Percentiles rank a stretch among this genome's conserved stretches.
phyloP scores from a whole-genome alignment of 2,797 vertebrate genomes.

The Gouania willdenowi region DNA sequence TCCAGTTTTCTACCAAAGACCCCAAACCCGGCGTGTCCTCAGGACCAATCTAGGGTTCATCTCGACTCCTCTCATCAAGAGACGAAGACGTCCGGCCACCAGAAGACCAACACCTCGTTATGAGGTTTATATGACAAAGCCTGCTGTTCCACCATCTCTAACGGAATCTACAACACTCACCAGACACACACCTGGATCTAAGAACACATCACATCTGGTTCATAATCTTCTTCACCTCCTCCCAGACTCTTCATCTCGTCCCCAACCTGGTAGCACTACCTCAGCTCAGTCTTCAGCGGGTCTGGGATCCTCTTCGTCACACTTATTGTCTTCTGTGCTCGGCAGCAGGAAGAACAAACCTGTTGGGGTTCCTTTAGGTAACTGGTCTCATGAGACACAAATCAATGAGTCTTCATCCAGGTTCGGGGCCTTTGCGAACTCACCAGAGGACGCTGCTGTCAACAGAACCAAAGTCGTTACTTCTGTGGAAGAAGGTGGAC shows the following conservation, averaged over 20 bases:
- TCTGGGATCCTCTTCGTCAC: slow-evolving; percentile 18
- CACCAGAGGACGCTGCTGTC: slow-evolving; percentile 25
- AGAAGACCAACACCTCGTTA: slow-evolving; percentile 26
- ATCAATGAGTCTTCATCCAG: slow-evolving; percentile 48
- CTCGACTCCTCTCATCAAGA: slow-evolving; percentile 82
- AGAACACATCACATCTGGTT: no score
- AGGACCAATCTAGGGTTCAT: slow-evolving; percentile 79
- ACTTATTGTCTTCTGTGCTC: slow-evolving; percentile 17
- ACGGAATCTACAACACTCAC: slow-evolving; percentile 11
- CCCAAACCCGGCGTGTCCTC: slow-evolving; percentile 36
- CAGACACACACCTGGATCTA: background rate
- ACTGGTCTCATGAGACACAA: no score
- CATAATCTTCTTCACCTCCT: background rate
- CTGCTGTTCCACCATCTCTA: slow-evolving; percentile 2
- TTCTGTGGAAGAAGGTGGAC: slow-evolving; percentile 9
- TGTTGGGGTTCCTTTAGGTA: slow-evolving; percentile 30
- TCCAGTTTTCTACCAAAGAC: slow-evolving; percentile 9
- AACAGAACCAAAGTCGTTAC: background rate
- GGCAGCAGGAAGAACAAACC: slow-evolving; percentile 71
- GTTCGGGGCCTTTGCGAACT: slow-evolving; percentile 33
- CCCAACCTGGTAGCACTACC: slow-evolving; percentile 3
- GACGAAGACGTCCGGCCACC: slow-evolving; percentile 37
- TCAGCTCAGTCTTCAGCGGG: slow-evolving; percentile 9
- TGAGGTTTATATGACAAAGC: slow-evolving; percentile 61
- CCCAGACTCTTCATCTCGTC: background rate